A percentile compares a stretch with the other conserved stretches of the same genome.
Evolutionary conservation across 2,113 vertebrate species (phyloP).

Genomic region (Oncorhynchus clarkii): DNA sequence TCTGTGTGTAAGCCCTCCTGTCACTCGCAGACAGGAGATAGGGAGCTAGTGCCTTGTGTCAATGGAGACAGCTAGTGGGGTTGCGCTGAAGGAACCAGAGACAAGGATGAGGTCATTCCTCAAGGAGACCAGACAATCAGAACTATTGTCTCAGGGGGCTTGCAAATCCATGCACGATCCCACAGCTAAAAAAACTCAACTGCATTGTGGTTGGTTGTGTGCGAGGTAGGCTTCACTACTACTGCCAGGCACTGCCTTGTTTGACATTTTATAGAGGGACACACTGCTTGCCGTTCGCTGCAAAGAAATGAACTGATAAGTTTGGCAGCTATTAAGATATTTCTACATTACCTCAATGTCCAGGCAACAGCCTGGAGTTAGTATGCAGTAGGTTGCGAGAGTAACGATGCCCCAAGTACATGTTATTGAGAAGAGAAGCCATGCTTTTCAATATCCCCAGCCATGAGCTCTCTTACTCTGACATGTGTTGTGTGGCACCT

Average conservation of each 20-base stretch:
- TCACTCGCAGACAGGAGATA: neutral
- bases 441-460: neutral
- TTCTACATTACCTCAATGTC: neutral
- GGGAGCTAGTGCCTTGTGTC: neutral
- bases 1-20: neutral
- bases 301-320: too few relatives aligned
- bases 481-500: conserved; percentile 45
- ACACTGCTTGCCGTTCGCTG: too few relatives aligned
- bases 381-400: neutral
- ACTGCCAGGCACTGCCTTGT: too few relatives aligned
- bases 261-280: too few relatives aligned
- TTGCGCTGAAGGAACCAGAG: neutral
- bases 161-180: too few relatives aligned
- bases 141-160: neutral
- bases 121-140: neutral
- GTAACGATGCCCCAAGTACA: conserved; percentile 4
- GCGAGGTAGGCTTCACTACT: too few relatives aligned
- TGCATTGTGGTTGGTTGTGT: too few relatives aligned
- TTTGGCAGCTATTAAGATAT: too few relatives aligned
- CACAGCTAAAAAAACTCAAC: too few relatives aligned
- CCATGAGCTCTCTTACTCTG: conserved; percentile 15
- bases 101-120: neutral
- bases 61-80: neutral
- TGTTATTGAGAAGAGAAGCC: too few relatives aligned
- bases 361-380: neutral